Percentiles rank a stretch among this genome's conserved stretches.
phyloP scores from a whole-genome alignment of 2,888 invertebrate species.

The Heliconius ismenius region DNA sequence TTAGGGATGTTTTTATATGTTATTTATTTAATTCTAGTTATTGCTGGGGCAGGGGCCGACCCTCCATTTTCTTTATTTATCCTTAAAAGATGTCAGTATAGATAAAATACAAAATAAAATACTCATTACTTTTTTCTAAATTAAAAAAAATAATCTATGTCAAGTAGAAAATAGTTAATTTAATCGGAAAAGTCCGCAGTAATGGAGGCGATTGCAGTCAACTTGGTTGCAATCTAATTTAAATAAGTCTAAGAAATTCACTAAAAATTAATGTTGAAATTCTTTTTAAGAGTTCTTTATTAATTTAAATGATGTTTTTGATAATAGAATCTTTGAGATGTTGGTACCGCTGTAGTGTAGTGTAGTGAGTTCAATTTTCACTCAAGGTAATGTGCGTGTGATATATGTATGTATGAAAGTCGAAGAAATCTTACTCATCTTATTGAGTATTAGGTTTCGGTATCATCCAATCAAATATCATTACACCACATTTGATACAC shows the following conservation, averaged over 20 bases:
- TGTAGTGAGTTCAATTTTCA: background rate
- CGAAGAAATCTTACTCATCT: no score
- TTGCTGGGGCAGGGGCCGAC: background rate
- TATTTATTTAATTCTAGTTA: background rate
- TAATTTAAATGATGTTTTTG: background rate
- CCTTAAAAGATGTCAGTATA: background rate
- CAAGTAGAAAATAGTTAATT: constrained; percentile 34
- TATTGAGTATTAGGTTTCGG: no score
- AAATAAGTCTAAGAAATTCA: constrained; percentile 35
- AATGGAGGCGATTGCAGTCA: constrained; percentile 34
- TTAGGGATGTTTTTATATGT: background rate
- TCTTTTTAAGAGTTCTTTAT: background rate
- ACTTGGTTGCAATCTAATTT: constrained; percentile 37
- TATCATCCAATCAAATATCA: no score
- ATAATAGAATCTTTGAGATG: background rate
- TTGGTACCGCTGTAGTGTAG: background rate
- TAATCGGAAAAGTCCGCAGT: constrained; percentile 33
- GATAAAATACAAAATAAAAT: background rate
- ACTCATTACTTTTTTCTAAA: background rate
- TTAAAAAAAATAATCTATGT: constrained; percentile 16
- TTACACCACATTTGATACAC: background rate
- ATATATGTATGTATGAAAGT: no score
- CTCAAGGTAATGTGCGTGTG: no score
- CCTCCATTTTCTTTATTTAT: background rate
- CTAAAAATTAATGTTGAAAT: constrained; percentile 26